A percentile compares a stretch with the other conserved stretches of the same genome.
These are phyloP conservation scores for Diaphora mendica DNA, from an alignment of 2,888 invertebrate genomes.

Conservation along the genomic window DNA sequence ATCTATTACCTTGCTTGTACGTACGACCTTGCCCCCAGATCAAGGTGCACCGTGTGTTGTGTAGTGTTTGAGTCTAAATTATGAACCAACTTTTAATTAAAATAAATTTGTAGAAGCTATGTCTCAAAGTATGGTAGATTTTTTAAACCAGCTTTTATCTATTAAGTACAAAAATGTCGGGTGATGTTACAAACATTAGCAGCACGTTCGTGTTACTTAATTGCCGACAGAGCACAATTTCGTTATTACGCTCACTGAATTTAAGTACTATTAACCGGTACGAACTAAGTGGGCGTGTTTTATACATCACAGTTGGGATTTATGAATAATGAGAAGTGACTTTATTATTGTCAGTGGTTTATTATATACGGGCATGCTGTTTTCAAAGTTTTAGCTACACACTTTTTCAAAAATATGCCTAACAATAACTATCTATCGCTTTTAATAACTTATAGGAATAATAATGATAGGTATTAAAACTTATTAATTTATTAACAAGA, in stretches of 20 bases:
- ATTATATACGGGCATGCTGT: background rate
- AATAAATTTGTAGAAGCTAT: too few species aligned
- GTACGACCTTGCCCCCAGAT: too few species aligned
- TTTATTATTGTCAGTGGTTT: background rate
- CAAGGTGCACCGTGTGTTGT: too few species aligned
- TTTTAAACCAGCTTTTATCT: background rate
- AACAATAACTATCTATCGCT: background rate
- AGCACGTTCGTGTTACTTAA: conserved; percentile 21
- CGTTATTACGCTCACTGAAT: conserved; percentile 33
- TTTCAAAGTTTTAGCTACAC: background rate
- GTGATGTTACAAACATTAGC: conserved; percentile 2
- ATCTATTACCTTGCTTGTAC: too few species aligned
- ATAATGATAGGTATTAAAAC: too few species aligned
- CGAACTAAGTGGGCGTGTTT: conserved; percentile 20
- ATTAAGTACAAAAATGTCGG: background rate
- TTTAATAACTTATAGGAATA: too few species aligned
- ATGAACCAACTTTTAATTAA: too few species aligned
- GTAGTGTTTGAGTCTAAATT: too few species aligned
- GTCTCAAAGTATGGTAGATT: background rate
- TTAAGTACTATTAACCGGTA: conserved; percentile 40
- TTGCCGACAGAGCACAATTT: conserved; percentile 30
- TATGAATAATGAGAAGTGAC: background rate
- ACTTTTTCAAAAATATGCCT: background rate
- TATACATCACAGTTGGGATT: conserved; percentile 5
- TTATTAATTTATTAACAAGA: too few species aligned